Base-by-base conservation (phyloP, 2,797 vertebrate genomes). In the Oreortyx pictus region DNA sequence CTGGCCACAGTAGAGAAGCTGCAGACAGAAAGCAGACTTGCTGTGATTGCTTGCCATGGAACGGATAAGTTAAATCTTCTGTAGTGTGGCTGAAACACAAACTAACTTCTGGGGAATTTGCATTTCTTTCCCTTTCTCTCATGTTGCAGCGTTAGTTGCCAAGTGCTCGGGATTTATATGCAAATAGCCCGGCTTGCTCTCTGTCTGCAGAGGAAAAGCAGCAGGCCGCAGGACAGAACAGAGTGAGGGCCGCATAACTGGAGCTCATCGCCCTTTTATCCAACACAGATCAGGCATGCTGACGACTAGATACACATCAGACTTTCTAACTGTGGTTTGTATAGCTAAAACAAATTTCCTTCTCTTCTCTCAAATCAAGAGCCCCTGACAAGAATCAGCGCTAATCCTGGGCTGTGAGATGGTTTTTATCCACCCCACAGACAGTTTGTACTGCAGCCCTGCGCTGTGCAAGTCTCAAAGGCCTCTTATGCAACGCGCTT, bases 291-390 rank as follows among this genome's bases (percentile, higher is more conserved):
- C 86, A 94, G 92, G 85, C 89, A 70, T 94, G 72, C 68, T 88
- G 81, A 90, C 90, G 76, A 70, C 62, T 93, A 93, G 82, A 89
- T 90, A 90, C 81, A 90, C 93, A 95, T 76, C 89, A 93, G 61
- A 91, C 76, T 90, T 94, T 94, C 91, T 35, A 95, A 78, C 79
- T 90, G 59, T 73, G 75, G 90, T 93, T 97, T 95, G 79, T 62
- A 79, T 86, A 95, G 82, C 94, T 91, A 87, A 86, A 94, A 74
- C 70, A 95, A 39, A 94, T 94, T 94, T 96, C 86, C 89, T 86
- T 84, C 89, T 87, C 83, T 92, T 74, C 70, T 85, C 67, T 91
- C 90, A 60, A 91, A 88, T 79, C 86, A 92, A 82, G 85, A 92
- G 83, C 50, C 86, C 68, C 88, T 85, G 86, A 96, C 92, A 92